phyloP scores from a whole-genome alignment of 2,797 vertebrate species.

The Spheniscus humboldti region DNA sequence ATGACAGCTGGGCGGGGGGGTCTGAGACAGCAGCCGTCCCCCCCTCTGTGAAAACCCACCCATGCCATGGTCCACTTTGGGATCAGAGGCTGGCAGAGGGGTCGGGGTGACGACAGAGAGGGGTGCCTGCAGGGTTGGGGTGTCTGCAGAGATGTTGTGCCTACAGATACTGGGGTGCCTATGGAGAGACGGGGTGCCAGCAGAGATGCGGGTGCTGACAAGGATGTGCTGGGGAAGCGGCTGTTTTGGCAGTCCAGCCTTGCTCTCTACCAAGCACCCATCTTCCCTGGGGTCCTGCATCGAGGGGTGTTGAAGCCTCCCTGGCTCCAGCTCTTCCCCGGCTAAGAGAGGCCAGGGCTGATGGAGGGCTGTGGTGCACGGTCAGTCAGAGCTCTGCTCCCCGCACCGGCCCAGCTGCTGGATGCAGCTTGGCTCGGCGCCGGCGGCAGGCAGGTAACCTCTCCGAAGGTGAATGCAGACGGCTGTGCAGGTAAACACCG shows the following conservation, averaged over 20 bases:
- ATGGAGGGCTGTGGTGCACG: accelerated
- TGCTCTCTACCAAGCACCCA: not conserved
- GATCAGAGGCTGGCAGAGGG: not conserved
- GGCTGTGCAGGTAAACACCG: not conserved
- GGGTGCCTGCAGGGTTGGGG: not conserved
- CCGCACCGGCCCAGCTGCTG: not conserved
- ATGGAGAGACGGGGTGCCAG: not conserved
- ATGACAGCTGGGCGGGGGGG: not conserved
- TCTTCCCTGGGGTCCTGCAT: not conserved
- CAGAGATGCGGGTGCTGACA: not conserved
- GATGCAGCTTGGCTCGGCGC: not conserved
- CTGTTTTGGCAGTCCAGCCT: not conserved
- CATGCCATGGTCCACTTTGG: accelerated
- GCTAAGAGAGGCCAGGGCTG: not conserved
- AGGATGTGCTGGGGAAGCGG: accelerated
- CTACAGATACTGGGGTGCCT: not conserved
- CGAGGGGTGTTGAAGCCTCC: not conserved
- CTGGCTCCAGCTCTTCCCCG: not conserved
- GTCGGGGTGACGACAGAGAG: not conserved
- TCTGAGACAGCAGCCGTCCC: not conserved
- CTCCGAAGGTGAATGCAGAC: not conserved
- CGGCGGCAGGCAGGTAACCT: not conserved
- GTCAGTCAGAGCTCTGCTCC: not conserved
- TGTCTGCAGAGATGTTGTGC: not conserved
- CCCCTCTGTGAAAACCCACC: not conserved